Conservation (phyloP, 1,140 invertebrate genomes). For the Platyura marginata region DNA sequence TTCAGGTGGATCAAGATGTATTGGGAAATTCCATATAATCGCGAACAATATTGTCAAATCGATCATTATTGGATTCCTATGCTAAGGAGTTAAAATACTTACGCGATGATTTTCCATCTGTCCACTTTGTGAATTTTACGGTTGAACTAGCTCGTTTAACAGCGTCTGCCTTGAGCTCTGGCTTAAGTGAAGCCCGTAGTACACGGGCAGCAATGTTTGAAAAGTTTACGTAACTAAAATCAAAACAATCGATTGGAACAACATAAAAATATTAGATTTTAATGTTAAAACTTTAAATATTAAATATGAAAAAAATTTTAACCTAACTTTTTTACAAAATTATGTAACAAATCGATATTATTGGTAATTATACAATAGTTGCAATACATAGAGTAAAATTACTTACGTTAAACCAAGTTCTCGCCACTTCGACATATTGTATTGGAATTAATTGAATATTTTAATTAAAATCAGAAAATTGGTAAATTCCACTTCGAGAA, state of each 20-base stretch:
- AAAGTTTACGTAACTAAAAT: slow-evolving; percentile 77
- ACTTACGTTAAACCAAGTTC: slow-evolving; percentile 1
- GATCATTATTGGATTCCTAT: no score
- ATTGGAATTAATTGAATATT: no score
- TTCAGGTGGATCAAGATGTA: no score
- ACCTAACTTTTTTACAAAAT: no score
- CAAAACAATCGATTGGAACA: slow-evolving; percentile 2
- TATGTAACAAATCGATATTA: neutral
- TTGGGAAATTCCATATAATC: no score
- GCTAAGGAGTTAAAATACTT: no score
- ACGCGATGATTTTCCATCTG: slow-evolving; percentile 67
- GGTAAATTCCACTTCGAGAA: no score
- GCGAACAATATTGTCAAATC: no score
- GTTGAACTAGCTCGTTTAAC: slow-evolving; percentile 50
- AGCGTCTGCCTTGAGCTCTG: slow-evolving; percentile 50
- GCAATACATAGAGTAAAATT: neutral
- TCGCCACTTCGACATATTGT: slow-evolving; percentile 2
- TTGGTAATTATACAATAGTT: neutral
- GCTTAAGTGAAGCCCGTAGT: slow-evolving; percentile 57
- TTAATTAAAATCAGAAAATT: no score
- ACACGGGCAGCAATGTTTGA: slow-evolving; percentile 74
- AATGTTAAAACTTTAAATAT: neutral
- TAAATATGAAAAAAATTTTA: neutral
- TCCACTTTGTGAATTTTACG: slow-evolving; percentile 69
- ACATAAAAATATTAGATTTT: neutral